phyloP scores from a whole-genome alignment of 2,888 invertebrate genomes.

The Drosophila emarginata region DNA sequence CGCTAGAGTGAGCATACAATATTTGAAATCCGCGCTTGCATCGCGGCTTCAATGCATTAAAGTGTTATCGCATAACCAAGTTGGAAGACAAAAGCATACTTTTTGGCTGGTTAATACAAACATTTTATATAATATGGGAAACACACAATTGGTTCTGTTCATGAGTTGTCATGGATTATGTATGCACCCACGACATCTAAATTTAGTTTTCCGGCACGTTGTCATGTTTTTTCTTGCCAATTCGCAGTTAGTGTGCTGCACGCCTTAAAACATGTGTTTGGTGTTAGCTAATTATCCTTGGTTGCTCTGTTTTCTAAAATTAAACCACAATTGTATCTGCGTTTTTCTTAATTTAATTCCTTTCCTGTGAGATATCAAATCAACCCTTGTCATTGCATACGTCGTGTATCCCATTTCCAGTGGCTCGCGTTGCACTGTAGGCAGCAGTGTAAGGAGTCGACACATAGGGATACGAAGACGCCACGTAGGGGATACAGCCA shows the following conservation, averaged over 20 bases:
- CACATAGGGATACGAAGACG: conserved; percentile 48
- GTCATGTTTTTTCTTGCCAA: conserved; percentile 1
- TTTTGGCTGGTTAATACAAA: not conserved
- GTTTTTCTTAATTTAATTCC: conserved; percentile 44
- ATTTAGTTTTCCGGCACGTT: conserved; percentile 38
- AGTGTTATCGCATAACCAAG: not conserved
- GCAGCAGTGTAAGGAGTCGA: conserved; percentile 37
- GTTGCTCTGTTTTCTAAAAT: conserved; percentile 10
- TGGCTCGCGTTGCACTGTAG: conserved; percentile 63
- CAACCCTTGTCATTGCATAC: not conserved
- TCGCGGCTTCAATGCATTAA: not conserved
- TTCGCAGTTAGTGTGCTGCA: conserved; percentile 15
- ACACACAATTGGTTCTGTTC: conserved; percentile 27
- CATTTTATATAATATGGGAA: conserved; percentile 10
- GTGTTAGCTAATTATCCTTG: conserved; percentile 10
- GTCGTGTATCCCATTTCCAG: not conserved
- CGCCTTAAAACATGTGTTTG: conserved; percentile 39
- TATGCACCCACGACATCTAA: conserved; percentile 33
- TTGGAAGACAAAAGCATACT: not conserved
- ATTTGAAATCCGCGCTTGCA: too few species aligned
- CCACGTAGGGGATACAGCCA: conserved; percentile 52
- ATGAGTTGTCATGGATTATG: conserved; percentile 35
- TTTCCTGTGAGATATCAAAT: not conserved
- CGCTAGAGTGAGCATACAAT: too few species aligned
- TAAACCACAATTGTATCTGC: conserved; percentile 14